phyloP scores from a whole-genome alignment of 2,888 invertebrate species.

The Megaustenia siamemsis region DNA sequence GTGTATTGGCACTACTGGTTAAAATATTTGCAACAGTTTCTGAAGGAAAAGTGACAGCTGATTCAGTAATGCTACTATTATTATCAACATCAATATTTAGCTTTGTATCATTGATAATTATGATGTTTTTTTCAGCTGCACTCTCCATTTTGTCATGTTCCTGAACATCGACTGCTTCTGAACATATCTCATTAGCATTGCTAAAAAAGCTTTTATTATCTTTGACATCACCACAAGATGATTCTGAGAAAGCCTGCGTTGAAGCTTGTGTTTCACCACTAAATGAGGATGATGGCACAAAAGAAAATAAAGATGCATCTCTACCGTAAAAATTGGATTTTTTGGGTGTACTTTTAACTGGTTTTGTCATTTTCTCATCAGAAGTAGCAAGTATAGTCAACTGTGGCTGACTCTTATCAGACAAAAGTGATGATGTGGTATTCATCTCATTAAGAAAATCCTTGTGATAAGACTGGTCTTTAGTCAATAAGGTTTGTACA shows the following conservation, averaged over 20 bases:
- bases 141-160: background rate
- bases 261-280: background rate
- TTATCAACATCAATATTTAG: background rate
- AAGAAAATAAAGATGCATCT: conserved; percentile 53
- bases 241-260: background rate
- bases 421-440: background rate
- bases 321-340: conserved; percentile 54
- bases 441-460: conserved; percentile 10
- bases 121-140: background rate
- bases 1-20: background rate
- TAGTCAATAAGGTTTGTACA: conserved; percentile 28
- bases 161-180: background rate
- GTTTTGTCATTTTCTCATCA: conserved; percentile 17
- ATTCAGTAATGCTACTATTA: background rate
- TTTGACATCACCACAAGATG: background rate
- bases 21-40: background rate
- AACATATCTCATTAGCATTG: conserved; percentile 7
- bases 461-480: background rate
- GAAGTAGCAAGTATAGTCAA: background rate
- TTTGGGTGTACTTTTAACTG: conserved; percentile 49
- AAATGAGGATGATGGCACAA: background rate
- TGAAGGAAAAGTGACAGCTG: background rate
- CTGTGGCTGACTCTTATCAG: conserved; percentile 26
- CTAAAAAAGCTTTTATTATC: conserved; percentile 1
- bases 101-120: background rate